A percentile compares a stretch with the other conserved stretches of the same genome.
Evolutionary conservation across 2,113 vertebrate species (phyloP).

Genomic region (Mus pahari): DNA sequence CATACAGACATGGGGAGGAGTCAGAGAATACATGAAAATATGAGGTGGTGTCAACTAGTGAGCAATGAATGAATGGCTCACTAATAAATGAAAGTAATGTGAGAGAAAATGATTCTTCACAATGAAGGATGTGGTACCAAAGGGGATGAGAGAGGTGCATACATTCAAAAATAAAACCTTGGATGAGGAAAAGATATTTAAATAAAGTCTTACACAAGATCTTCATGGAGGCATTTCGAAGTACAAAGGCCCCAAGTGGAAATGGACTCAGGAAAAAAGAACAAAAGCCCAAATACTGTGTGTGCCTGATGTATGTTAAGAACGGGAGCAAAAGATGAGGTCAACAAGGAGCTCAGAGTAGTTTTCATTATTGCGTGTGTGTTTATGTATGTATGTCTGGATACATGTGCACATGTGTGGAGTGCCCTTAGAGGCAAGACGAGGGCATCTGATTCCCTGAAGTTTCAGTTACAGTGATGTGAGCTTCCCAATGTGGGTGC

Average conservation of each 20-base stretch:
- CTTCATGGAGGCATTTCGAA: neutral
- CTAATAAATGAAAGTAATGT: neutral
- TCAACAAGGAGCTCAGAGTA: neutral
- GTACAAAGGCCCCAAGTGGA: neutral
- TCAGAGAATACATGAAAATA: neutral
- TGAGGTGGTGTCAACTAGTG: neutral
- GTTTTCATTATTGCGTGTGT: neutral
- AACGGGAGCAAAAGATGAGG: neutral
- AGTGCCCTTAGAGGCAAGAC: neutral
- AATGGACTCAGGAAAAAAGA: neutral
- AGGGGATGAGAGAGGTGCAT: neutral
- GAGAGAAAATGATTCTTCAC: neutral
- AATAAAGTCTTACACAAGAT: neutral
- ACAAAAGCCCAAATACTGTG: too few relatives aligned
- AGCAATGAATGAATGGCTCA: neutral
- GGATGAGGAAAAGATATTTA: neutral
- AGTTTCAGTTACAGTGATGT: neutral
- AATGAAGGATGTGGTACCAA: neutral
- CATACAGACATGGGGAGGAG: neutral
- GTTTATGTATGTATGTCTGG: neutral
- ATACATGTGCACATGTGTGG: neutral
- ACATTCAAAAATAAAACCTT: neutral
- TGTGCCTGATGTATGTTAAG: neutral
- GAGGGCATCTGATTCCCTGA: too few relatives aligned
- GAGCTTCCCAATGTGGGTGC: neutral